Conservation (phyloP, 2,888 invertebrate species). For the Scaptomyza cyrtandrae region DNA sequence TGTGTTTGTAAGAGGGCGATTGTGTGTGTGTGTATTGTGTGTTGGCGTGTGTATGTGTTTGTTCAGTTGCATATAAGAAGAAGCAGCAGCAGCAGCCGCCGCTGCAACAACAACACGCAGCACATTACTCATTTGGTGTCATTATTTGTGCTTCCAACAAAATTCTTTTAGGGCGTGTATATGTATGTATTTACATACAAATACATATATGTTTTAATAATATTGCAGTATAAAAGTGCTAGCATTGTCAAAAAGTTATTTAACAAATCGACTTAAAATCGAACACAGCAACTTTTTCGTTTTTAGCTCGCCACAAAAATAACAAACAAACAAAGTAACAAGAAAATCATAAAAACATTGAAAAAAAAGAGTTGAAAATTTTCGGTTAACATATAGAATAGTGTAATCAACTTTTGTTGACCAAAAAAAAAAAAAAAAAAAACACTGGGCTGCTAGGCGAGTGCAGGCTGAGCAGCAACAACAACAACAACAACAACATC, state of each 20-base stretch:
- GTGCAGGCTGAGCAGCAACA: constrained; percentile 44
- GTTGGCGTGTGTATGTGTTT: constrained; percentile 53
- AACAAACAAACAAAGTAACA: constrained; percentile 15
- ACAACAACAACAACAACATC: constrained; percentile 45
- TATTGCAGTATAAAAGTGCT: constrained; percentile 59
- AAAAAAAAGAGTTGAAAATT: constrained; percentile 23
- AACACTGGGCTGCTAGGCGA: constrained; percentile 51
- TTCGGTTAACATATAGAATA: constrained; percentile 31
- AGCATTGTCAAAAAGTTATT: constrained; percentile 60
- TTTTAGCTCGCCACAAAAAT: constrained; percentile 23
- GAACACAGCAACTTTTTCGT: constrained; percentile 57
- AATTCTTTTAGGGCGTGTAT: constrained; percentile 67
- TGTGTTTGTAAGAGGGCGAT: background rate
- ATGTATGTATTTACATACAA: constrained; percentile 6
- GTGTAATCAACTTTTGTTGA: background rate
- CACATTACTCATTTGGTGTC: constrained; percentile 63
- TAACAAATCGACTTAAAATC: constrained; percentile 34
- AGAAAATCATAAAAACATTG: constrained; percentile 11
- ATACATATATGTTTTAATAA: constrained; percentile 21
- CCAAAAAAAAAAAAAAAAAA: constrained; percentile 22
- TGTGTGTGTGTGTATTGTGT: constrained; percentile 28
- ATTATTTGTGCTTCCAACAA: constrained; percentile 52
- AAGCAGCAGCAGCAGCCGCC: constrained; percentile 21
- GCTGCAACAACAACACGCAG: constrained; percentile 38
- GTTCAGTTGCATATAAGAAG: constrained; percentile 57